Conservation (phyloP, 2,888 invertebrate species). For the Amphiduros pacificus region DNA sequence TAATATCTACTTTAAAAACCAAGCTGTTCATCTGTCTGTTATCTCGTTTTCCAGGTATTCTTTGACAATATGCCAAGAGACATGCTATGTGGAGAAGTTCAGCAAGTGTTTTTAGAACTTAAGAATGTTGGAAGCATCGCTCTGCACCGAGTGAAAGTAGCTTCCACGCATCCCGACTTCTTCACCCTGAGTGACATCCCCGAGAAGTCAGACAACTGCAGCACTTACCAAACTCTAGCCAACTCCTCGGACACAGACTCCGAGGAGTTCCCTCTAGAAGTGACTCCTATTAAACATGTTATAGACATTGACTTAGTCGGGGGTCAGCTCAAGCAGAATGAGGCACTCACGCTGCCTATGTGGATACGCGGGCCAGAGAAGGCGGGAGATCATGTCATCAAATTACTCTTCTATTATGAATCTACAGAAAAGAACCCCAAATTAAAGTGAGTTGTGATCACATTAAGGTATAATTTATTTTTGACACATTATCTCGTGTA, state of each 20-base stretch:
- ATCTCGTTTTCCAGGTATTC: slow-evolving; percentile 65
- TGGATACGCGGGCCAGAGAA: slow-evolving; percentile 74
- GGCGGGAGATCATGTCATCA: slow-evolving; percentile 68
- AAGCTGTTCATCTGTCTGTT: no score
- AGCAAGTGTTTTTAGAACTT: slow-evolving; percentile 70
- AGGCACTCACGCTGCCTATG: slow-evolving; percentile 64
- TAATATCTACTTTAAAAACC: no score
- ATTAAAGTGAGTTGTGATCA: slow-evolving; percentile 29
- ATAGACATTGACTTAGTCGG: slow-evolving; percentile 8
- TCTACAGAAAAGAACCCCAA: slow-evolving; percentile 56
- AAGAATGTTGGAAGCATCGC: slow-evolving; percentile 68
- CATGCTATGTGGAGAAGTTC: slow-evolving; percentile 75
- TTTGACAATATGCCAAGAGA: slow-evolving; percentile 71
- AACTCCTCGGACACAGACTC: background rate
- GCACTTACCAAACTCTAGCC: background rate
- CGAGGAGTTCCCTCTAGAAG: slow-evolving; percentile 17
- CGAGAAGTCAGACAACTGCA: background rate
- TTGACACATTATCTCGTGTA: no score
- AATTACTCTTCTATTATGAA: slow-evolving; percentile 77
- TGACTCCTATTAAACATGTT: background rate
- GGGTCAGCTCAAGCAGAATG: slow-evolving; percentile 63
- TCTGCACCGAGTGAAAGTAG: slow-evolving; percentile 60
- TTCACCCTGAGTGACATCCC: slow-evolving; percentile 62
- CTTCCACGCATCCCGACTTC: slow-evolving; percentile 73
- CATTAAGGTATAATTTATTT: no score